Base-by-base conservation (phyloP, 2,797 vertebrate genomes). In the Nasua narica region DNA sequence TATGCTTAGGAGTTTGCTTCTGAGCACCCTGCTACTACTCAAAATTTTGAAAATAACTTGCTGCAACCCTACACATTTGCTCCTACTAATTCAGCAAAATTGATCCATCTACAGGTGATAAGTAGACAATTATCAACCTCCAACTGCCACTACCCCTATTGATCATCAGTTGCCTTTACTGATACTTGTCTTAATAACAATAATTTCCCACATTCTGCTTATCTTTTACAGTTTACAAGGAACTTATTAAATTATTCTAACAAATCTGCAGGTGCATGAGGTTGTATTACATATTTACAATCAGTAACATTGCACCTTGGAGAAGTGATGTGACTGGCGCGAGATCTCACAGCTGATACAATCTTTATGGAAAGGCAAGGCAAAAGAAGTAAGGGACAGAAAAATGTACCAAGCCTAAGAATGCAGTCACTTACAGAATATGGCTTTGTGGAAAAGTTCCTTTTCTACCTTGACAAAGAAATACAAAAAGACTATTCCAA, bases 11-110 rank as follows among this genome's bases (percentile, higher is more conserved):
- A 21, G 14, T 54, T 95, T 89, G 67, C 35, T 95, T 67, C 56
- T 52, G 78, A 88, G 70, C 35, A 50, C 46, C 62, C 60, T 89
- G 62, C 4, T 60, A 93, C 62, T 87, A 91, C 81, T 52, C 15
- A 94, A 93, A 86, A 88, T 65, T 37, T 70, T 90, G 25, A 95
- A 91, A 87, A 93, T 79, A 91, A 77, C 14, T 94, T 92, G 7
- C 9, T 14, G 82, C 29, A 84, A 32, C 25, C 23, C 32, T 89
- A 95, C 32, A 76, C 21, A 15, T 69, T 48, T 92, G 10, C 16
- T 6, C 46, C 52, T 69, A 50, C 14, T 74, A 60, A 87, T 69
- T 91, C 40, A 91, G 50, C 27, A 95, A 91, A 79, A 37, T 46
- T 46, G 9, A 84, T 14, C 16, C 62, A 4, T 40, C 6, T 3